These are phyloP conservation scores for Beroe forskalii DNA, from an alignment of 37 sponge, comb jelly and placozoan species.

Conservation along the genomic window DNA sequence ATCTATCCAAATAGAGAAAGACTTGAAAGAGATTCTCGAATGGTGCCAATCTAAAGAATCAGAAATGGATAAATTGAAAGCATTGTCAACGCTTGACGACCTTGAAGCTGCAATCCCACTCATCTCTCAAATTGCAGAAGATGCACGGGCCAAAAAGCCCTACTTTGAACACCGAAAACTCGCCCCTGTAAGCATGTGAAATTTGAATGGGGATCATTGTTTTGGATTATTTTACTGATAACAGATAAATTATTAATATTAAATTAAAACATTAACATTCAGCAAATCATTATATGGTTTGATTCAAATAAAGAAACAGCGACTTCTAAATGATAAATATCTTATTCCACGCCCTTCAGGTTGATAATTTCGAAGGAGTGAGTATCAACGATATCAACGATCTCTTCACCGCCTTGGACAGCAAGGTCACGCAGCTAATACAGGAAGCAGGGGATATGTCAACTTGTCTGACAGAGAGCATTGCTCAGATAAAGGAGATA, in stretches of 20 bases:
- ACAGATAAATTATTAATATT: too few species aligned
- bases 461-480: too few species aligned
- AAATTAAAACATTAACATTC: too few species aligned
- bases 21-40: conserved; percentile 7
- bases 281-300: too few species aligned
- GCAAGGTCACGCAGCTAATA: neutral
- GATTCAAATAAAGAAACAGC: too few species aligned
- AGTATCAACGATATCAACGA: neutral
- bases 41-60: conserved; percentile 17
- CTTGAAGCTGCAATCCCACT: neutral
- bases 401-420: neutral
- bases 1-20: conserved; percentile 1
- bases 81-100: conserved; percentile 5
- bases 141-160: conserved; percentile 38
- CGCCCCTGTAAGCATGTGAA: conserved; percentile 1
- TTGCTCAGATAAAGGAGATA: too few species aligned
- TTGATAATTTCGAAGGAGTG: conserved; percentile 40
- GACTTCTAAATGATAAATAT: too few species aligned
- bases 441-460: too few species aligned
- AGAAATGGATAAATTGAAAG: neutral
- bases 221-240: too few species aligned
- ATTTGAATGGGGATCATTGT: too few species aligned
- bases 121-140: neutral
- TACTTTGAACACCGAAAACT: neutral
- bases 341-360: too few species aligned